A percentile compares a stretch with the other conserved stretches of the same genome.
Evolutionary conservation across 1,140 invertebrate species (phyloP).

Genomic region (Hesperophylax magnus): DNA sequence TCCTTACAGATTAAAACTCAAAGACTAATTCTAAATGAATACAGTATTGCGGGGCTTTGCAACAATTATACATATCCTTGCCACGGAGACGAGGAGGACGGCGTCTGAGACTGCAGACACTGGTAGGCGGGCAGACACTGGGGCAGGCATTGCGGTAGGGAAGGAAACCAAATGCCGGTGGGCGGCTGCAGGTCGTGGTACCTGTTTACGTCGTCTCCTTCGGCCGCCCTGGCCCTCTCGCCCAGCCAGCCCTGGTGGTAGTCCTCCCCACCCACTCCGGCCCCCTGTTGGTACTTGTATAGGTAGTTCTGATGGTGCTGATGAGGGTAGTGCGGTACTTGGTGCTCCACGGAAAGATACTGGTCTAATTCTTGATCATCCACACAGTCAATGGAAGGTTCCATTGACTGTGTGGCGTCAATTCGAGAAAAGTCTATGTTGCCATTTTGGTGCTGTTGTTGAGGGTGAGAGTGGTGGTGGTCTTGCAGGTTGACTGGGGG

Average conservation of each 20-base stretch:
- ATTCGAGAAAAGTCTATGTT: constrained; percentile 1
- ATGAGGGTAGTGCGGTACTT: constrained; percentile 33
- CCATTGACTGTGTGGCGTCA: too few species aligned
- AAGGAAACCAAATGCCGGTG: constrained; percentile 4
- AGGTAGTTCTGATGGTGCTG: constrained; percentile 41
- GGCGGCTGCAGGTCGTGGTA: constrained; percentile 41
- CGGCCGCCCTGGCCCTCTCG: constrained; percentile 26
- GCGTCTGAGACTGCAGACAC: constrained; percentile 27
- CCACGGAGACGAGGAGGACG: constrained; percentile 31
- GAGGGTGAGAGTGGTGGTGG: background rate
- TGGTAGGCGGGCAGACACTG: constrained; percentile 37
- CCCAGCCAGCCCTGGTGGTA: constrained; percentile 39
- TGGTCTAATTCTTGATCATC: constrained; percentile 46
- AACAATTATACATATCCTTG: background rate
- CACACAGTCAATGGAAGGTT: constrained; percentile 23
- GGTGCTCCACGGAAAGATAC: constrained; percentile 47
- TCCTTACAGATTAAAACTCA: too few species aligned
- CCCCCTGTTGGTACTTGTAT: constrained; percentile 31
- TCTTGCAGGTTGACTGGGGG: background rate
- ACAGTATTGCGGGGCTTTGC: background rate
- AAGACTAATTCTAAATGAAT: too few species aligned
- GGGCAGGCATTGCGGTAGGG: background rate
- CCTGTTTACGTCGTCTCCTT: constrained; percentile 6
- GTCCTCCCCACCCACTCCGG: constrained; percentile 3
- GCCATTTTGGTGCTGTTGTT: background rate